A percentile compares a stretch with the other conserved stretches of the same genome.
phyloP scores from a whole-genome alignment of 2,113 vertebrate genomes.

The Talpa occidentalis region DNA sequence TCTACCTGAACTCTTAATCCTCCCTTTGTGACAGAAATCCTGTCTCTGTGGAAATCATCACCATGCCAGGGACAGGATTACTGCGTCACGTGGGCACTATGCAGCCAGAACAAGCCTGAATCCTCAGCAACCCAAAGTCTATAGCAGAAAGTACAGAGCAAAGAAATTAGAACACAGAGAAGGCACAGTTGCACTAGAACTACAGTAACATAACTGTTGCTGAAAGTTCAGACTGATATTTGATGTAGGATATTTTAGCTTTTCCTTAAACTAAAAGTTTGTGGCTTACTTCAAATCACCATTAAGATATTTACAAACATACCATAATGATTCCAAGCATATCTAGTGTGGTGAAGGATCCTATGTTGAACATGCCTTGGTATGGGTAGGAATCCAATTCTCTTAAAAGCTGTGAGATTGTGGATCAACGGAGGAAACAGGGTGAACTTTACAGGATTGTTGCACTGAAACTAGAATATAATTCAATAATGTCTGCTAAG shows the following conservation, averaged over 20 bases:
- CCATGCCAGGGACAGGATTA: constrained; percentile 64
- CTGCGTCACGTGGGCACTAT: constrained; percentile 36
- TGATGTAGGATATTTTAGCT: background rate
- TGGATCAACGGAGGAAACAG: background rate
- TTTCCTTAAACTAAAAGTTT: background rate
- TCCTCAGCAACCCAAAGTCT: constrained; percentile 7
- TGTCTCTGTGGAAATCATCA: constrained; percentile 69
- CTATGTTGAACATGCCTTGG: background rate
- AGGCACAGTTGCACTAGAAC: background rate
- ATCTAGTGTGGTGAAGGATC: accelerated
- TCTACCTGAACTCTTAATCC: constrained; percentile 77
- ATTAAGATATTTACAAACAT: background rate
- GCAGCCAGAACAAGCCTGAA: constrained; percentile 18
- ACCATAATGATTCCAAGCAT: background rate
- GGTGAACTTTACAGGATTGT: background rate
- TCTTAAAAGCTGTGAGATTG: background rate
- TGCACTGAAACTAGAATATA: background rate
- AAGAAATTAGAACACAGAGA: background rate
- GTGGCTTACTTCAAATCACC: background rate
- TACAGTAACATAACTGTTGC: accelerated
- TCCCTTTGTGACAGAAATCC: constrained; percentile 69
- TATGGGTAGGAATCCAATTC: background rate
- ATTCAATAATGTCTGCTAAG: background rate
- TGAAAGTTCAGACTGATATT: background rate
- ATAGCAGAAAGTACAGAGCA: background rate